Evolutionary conservation across 2,888 invertebrate species (phyloP).

Genomic region (Polyploca ridens): DNA sequence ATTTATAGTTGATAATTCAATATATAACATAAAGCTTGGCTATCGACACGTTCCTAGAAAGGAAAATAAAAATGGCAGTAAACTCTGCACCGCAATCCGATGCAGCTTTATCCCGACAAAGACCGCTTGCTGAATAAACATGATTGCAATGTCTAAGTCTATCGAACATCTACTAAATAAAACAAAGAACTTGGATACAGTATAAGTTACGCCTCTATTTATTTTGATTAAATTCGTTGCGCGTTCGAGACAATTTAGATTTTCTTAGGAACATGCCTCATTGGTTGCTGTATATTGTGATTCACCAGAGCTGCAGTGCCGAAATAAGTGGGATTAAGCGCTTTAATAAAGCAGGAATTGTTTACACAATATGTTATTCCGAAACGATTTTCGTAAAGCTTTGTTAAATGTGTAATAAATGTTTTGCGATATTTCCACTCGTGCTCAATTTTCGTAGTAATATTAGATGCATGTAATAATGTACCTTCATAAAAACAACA

Average conservation of each 20-base stretch:
- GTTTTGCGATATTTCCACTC: not conserved
- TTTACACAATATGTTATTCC: not conserved
- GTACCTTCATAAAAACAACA: not conserved
- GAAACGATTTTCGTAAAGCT: not conserved
- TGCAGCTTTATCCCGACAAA: slow-evolving; percentile 48
- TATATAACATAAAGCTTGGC: slow-evolving; percentile 18
- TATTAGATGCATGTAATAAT: not conserved
- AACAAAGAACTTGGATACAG: slow-evolving; percentile 24
- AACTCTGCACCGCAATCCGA: slow-evolving; percentile 42
- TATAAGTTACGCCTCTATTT: slow-evolving; percentile 19
- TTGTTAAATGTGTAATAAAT: not conserved
- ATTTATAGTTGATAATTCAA: slow-evolving; percentile 12
- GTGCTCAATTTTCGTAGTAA: not conserved
- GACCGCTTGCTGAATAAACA: slow-evolving; percentile 54
- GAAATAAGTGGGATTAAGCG: slow-evolving; percentile 12
- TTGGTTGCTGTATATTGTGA: not conserved
- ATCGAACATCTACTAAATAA: slow-evolving; percentile 42
- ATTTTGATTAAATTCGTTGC: slow-evolving; percentile 34
- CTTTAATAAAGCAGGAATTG: slow-evolving; percentile 13
- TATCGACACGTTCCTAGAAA: slow-evolving; percentile 27
- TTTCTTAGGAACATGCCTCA: slow-evolving; percentile 14
- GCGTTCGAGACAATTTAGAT: slow-evolving; percentile 28
- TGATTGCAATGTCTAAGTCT: slow-evolving; percentile 44
- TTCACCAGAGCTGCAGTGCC: not conserved
- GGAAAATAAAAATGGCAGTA: slow-evolving; percentile 25